Base-by-base conservation (phyloP, 2,888 invertebrate species). In the Aleiodes testaceus region DNA sequence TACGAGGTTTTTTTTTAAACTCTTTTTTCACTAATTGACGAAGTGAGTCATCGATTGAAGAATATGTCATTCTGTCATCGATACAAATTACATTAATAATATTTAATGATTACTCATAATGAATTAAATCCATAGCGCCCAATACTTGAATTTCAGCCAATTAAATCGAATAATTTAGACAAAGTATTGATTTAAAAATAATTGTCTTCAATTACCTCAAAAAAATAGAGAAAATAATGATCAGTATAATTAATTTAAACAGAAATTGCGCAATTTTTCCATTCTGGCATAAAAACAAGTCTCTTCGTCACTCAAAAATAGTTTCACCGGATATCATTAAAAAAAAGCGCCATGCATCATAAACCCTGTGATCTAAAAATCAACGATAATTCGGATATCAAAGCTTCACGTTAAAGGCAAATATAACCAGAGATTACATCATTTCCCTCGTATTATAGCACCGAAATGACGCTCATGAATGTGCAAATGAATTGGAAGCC, bases 301-400 rank as follows among this genome's bases (percentile, higher is more conserved):
- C 42, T 16, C 36, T 16, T 11, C 36, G 16, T 42, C 6, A 36
- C 42, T 47, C 45, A 55, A 55, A 70, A 55, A 70, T 70, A 70
- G 30, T 18, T 22, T 26, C 55, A 9, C 42, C 70, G 70, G 70
- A 70, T 65, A 26, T 42, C 30, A 14, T 9, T 0, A 59, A 59
- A 42, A 36, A 36, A 11, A 36, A 36, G 36, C 36, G 36, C 26
- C 12, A 22, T 53, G 64, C 30, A 65, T 49, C 16, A 59, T 59
- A 59, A 14, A 55, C 26, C 26, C 14, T 59, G 26, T 30, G 61
- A 14, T 65, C 45, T 53, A 65, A 65, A 70, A 70, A 70, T 65
- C 47, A 55, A 65, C 55, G 70, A 42, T 59, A 45, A 70, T 70
- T 65, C 65, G 65, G 65, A 42, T 9, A 59, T 11, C 26, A 36